Evolutionary conservation across 2,113 vertebrate genomes (phyloP).

Genomic region (Ochotona princeps): DNA sequence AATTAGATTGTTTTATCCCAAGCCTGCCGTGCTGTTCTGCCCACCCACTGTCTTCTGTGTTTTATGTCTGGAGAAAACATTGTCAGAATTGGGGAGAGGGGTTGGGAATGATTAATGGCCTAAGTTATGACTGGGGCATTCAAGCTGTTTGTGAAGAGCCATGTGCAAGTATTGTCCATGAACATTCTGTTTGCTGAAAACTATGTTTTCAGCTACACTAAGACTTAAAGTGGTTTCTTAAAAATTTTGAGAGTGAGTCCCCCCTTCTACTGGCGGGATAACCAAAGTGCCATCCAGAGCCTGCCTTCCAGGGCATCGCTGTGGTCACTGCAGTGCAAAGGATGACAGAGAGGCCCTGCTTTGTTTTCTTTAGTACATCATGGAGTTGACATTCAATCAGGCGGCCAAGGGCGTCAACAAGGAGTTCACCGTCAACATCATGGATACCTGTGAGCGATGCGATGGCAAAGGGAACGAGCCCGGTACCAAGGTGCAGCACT

Average conservation of each 20-base stretch:
- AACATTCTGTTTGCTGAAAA: conserved; percentile 23
- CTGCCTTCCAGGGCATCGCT: not conserved
- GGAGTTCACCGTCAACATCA: conserved; percentile 93
- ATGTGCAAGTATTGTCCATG: not conserved
- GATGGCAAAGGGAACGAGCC: conserved; percentile 94
- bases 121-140: not conserved
- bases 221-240: not conserved
- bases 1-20: not conserved
- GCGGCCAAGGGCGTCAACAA: conserved; percentile 99
- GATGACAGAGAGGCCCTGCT: not conserved
- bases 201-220: not conserved
- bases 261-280: not conserved
- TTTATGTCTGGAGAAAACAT: not conserved
- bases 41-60: too few relatives aligned
- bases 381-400: conserved; percentile 97
- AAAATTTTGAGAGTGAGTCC: not conserved
- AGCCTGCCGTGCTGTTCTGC: not conserved
- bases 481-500: conserved; percentile 93
- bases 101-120: not conserved
- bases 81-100: not conserved
- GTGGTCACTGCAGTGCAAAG: not conserved
- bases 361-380: conserved; percentile 89
- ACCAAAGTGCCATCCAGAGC: not conserved
- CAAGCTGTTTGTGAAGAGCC: not conserved
- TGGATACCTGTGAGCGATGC: conserved; percentile 92